Percentiles rank a stretch among this genome's conserved stretches.
These are phyloP conservation scores for Auanema sp. DNA, from an alignment of 2,888 invertebrate species.

Conservation along the genomic window DNA sequence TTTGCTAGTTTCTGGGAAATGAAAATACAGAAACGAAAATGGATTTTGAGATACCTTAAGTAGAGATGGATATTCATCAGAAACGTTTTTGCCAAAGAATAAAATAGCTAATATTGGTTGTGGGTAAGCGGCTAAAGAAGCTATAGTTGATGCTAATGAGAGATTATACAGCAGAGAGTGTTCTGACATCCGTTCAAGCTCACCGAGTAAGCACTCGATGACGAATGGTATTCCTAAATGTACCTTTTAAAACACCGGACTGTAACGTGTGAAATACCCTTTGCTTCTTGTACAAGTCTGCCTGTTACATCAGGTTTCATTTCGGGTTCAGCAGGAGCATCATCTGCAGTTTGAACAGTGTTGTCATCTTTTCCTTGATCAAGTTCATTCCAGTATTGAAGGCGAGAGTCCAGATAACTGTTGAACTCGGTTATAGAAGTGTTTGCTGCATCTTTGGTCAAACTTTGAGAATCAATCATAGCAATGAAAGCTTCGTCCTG, in stretches of 20 bases:
- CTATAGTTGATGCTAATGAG: conserved; percentile 74
- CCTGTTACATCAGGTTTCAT: not conserved
- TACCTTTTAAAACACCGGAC: too few species aligned
- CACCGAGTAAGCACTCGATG: conserved; percentile 27
- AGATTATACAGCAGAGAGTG: conserved; percentile 38
- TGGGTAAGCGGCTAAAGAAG: conserved; percentile 83
- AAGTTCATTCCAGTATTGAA: conserved; percentile 24
- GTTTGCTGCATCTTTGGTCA: conserved; percentile 11
- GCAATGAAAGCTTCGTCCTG: conserved; percentile 28
- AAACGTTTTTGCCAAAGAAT: conserved; percentile 72
- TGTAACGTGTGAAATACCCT: not conserved
- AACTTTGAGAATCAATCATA: conserved; percentile 19
- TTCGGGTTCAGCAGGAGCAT: conserved; percentile 3
- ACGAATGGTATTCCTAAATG: conserved; percentile 14
- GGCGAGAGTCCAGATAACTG: conserved; percentile 22
- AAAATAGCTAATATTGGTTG: conserved; percentile 85
- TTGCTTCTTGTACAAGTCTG: not conserved
- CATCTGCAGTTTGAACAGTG: not conserved
- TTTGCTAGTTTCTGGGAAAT: conserved; percentile 75
- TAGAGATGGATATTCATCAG: conserved; percentile 16
- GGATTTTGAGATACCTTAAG: conserved; percentile 10
- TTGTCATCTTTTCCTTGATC: conserved; percentile 15
- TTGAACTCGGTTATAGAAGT: conserved; percentile 17
- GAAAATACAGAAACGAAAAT: conserved; percentile 7
- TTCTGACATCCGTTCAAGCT: conserved; percentile 31